Conservation (phyloP, 2,888 invertebrate species). For the Meiosimyza decipiens region DNA sequence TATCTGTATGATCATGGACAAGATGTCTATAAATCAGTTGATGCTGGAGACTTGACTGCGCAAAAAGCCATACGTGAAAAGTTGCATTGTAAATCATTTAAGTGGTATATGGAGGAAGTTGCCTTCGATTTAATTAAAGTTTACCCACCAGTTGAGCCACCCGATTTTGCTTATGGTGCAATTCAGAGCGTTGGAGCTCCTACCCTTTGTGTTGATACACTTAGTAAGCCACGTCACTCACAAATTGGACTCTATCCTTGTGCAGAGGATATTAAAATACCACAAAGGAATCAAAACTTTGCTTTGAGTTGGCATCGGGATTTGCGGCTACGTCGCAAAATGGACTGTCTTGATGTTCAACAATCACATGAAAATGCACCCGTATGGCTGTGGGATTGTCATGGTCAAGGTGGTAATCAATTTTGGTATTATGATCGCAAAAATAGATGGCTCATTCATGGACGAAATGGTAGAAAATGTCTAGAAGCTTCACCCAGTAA, state of each 20-base stretch:
- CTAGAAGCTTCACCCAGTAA: slow-evolving; percentile 78
- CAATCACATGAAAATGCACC: slow-evolving; percentile 74
- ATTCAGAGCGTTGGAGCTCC: slow-evolving; percentile 74
- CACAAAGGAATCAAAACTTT: slow-evolving; percentile 63
- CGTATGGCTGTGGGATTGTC: slow-evolving; percentile 86
- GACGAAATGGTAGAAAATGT: slow-evolving; percentile 76
- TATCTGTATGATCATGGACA: slow-evolving; percentile 85
- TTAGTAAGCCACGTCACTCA: slow-evolving; percentile 66
- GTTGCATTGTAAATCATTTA: slow-evolving; percentile 90
- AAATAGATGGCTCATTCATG: slow-evolving; percentile 58
- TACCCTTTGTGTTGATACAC: slow-evolving; percentile 80
- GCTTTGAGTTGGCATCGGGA: slow-evolving; percentile 66
- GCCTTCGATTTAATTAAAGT: slow-evolving; percentile 90
- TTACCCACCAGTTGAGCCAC: slow-evolving; percentile 91
- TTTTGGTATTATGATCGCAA: slow-evolving; percentile 85
- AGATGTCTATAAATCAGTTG: slow-evolving; percentile 75
- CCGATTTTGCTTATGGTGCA: slow-evolving; percentile 83
- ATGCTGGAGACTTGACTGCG: slow-evolving; percentile 83
- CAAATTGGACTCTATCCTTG: slow-evolving; percentile 62
- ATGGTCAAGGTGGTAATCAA: slow-evolving; percentile 94
- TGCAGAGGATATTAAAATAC: slow-evolving; percentile 54
- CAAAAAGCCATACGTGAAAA: slow-evolving; percentile 80
- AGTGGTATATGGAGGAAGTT: slow-evolving; percentile 94
- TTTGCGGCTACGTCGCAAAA: slow-evolving; percentile 70
- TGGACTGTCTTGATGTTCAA: slow-evolving; percentile 88